Conservation (phyloP, 1,140 invertebrate genomes). For the Drosophila athabasca region DNA sequence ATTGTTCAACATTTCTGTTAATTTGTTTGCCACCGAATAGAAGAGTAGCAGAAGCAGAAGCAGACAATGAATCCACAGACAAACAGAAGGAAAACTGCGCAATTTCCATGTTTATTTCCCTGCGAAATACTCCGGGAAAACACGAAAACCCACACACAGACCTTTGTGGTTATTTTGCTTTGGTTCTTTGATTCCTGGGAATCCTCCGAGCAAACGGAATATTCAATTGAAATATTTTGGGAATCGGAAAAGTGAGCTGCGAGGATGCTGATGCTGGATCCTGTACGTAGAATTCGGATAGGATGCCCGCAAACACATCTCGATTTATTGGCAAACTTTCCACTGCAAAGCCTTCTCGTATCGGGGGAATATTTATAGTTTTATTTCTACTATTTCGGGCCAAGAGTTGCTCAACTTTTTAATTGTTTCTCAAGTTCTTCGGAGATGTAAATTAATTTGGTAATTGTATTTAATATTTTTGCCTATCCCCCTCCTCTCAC, state of each 20-base stretch:
- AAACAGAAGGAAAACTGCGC: constrained; percentile 30
- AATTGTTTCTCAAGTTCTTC: constrained; percentile 34
- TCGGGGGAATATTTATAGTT: background rate
- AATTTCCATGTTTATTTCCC: constrained; percentile 33
- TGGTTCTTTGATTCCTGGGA: background rate
- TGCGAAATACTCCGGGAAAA: constrained; percentile 22
- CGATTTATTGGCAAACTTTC: constrained; percentile 49
- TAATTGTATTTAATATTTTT: constrained; percentile 53
- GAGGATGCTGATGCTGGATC: background rate
- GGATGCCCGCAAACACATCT: constrained; percentile 25
- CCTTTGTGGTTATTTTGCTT: constrained; percentile 23
- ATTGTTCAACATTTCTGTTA: constrained; percentile 38
- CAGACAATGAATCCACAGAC: constrained; percentile 32
- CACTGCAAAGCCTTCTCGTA: background rate
- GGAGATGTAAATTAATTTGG: constrained; percentile 41
- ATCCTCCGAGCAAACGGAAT: constrained; percentile 31
- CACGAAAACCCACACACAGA: constrained; percentile 39
- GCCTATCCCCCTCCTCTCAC: background rate
- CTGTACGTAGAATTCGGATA: constrained; percentile 9
- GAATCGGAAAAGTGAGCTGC: background rate
- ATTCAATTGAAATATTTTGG: constrained; percentile 35
- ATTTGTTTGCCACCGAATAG: constrained; percentile 41
- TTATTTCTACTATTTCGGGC: background rate
- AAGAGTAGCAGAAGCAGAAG: constrained; percentile 2
- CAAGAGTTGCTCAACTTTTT: constrained; percentile 41